Base-by-base conservation (phyloP, 1,140 invertebrate species). In the Olivierus martensii region DNA sequence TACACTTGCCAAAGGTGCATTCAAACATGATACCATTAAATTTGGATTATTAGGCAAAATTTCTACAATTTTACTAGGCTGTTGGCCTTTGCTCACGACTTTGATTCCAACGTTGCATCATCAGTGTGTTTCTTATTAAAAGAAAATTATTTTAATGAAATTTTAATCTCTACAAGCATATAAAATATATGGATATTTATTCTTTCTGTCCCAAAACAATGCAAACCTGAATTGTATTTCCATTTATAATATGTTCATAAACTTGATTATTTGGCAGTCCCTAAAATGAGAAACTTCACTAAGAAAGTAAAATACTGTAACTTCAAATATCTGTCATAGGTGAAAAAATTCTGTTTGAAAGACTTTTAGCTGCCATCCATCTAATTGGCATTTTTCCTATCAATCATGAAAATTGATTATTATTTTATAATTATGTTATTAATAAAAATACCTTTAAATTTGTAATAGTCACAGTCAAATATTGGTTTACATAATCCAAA, bases 401-500 rank as follows among this genome's bases (percentile, higher is more conserved):
- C n/a, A n/a, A n/a, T n/a, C n/a, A n/a, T n/a, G n/a, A n/a, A n/a
- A n/a, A n/a, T n/a, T n/a, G n/a, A n/a, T n/a, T n/a, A n/a, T n/a
- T n/a, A n/a, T n/a, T n/a, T n/a, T n/a, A n/a, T n/a, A n/a, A n/a
- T n/a, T n/a, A n/a, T n/a, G n/a, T n/a, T n/a, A n/a, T n/a, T n/a
- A n/a, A n/a, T n/a, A n/a, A n/a, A n/a, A n/a, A n/a, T n/a, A n/a
- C n/a, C n/a, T n/a, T n/a, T 86, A 59, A 90, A 88, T 54, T 81
- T 77, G 63, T 88, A 88, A 66, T 91, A 91, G 64, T 91, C 87
- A 52, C 81, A 84, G 59, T 88, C 86, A 66, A 82, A 87, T 66
- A 89, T 83, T 3, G 84, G 78, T 21, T 88, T 73, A 5, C 86
- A 85, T 87, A 94, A 91, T 18, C 89, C 90, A 68, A 94, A 93